These are phyloP conservation scores for Sturnus vulgaris DNA, from an alignment of 2,113 vertebrate species.

Conservation along the genomic window DNA sequence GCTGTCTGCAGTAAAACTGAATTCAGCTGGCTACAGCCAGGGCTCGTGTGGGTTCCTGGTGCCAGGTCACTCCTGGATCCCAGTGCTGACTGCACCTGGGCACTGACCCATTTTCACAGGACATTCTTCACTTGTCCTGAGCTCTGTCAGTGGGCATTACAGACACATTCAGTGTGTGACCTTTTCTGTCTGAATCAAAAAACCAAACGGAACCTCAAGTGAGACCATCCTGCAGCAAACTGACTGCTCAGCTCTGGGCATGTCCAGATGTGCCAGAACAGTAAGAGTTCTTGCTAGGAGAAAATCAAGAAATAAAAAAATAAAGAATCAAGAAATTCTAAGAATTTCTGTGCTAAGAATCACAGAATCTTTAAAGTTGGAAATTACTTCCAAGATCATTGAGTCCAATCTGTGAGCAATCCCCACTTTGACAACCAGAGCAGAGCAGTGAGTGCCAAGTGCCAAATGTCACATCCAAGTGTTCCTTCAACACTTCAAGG, in stretches of 20 bases:
- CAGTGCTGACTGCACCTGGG: not conserved
- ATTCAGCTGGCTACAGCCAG: not conserved
- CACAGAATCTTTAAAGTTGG: not conserved
- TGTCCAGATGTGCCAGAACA: not conserved
- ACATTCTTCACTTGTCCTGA: not conserved
- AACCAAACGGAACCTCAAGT: not conserved
- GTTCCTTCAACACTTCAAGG: not conserved
- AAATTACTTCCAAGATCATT: not conserved
- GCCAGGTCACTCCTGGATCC: not conserved
- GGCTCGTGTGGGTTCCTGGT: not conserved
- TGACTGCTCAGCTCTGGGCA: not conserved
- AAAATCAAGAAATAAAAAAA: not conserved
- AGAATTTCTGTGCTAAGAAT: not conserved
- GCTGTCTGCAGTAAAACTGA: not conserved
- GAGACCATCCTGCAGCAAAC: not conserved
- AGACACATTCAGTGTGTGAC: not conserved
- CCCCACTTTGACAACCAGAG: not conserved
- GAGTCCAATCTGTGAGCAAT: not conserved
- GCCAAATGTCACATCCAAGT: rapidly evolving
- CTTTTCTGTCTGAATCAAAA: not conserved
- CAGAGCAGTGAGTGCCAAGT: not conserved
- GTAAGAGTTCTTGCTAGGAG: not conserved
- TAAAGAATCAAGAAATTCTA: not conserved
- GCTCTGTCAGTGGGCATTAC: not conserved
- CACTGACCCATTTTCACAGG: not conserved